Conservation (phyloP, 2,113 vertebrate species). For the Peromyscus leucopus region DNA sequence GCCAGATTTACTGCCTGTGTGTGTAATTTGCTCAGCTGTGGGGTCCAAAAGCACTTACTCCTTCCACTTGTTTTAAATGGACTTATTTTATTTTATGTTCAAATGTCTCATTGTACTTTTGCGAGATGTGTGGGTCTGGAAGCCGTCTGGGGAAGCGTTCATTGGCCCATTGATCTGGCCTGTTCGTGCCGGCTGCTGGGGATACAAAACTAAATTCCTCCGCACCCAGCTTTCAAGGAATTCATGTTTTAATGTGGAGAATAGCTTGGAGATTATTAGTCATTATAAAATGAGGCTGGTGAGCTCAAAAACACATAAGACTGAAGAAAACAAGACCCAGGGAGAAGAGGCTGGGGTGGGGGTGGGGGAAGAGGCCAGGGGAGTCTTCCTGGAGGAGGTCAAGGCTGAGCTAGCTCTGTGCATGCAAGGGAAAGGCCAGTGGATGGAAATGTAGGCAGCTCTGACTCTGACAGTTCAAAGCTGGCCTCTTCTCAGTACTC, state of each 20-base stretch:
- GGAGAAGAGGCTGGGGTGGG: neutral
- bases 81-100: conserved; percentile 74
- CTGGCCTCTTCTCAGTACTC: neutral
- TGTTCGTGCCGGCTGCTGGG: conserved; percentile 40
- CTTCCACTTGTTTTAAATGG: conserved; percentile 68
- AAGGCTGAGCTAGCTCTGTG: neutral
- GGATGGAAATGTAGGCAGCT: neutral
- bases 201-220: neutral
- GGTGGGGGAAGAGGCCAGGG: too few species aligned
- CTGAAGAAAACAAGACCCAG: neutral
- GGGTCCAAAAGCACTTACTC: conserved; percentile 65
- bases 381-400: neutral
- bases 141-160: conserved; percentile 31
- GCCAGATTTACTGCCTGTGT: conserved; percentile 52
- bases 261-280: neutral
- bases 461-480: neutral
- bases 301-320: neutral
- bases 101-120: conserved; percentile 58
- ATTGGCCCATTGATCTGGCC: neutral
- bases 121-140: conserved; percentile 44
- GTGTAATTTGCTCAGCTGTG: conserved; percentile 59
- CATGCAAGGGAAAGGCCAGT: neutral
- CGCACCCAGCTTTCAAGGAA: neutral
- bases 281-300: neutral
- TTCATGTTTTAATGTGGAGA: neutral